Conservation (phyloP, 2,113 vertebrate species). For the Ciconia stormi region DNA sequence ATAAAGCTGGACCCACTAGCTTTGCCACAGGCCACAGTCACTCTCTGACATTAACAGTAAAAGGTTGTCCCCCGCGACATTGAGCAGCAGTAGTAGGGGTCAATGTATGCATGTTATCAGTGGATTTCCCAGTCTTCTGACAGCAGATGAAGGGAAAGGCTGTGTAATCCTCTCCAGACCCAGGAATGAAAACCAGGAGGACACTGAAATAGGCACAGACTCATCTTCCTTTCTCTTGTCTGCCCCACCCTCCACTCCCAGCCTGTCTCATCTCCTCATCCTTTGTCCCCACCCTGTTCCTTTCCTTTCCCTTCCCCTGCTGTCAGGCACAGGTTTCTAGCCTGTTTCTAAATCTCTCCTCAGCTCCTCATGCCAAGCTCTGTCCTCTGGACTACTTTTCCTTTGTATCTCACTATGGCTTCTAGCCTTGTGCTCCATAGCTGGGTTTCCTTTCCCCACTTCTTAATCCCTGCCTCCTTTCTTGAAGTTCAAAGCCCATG, state of each 20-base stretch:
- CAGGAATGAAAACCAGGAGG: conserved; percentile 31
- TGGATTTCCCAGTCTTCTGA: not conserved
- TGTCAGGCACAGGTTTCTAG: conserved; percentile 52
- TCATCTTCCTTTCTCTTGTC: conserved; percentile 49
- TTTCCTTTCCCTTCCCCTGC: not conserved
- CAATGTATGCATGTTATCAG: not conserved
- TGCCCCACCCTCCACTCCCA: conserved; percentile 49
- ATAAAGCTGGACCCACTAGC: not conserved
- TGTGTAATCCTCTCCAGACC: conserved; percentile 9
- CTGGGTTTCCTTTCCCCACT: not conserved
- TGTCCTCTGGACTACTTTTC: not conserved
- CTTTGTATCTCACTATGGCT: conserved; percentile 2
- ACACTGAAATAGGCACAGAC: conserved; percentile 50
- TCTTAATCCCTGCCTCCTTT: not conserved
- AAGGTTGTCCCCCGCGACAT: rapidly evolving
- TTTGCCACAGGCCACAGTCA: not conserved
- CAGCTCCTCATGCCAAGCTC: conserved; percentile 1
- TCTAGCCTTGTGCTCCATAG: not conserved
- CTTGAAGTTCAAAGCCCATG: not conserved
- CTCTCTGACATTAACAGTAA: not conserved
- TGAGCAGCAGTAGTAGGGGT: not conserved
- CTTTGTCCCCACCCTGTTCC: conserved; percentile 55
- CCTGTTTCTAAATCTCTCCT: conserved; percentile 49
- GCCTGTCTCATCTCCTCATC: conserved; percentile 27
- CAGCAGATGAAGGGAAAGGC: not conserved